Conservation (phyloP, 1,140 invertebrate species). For the Danaus melanippus region DNA sequence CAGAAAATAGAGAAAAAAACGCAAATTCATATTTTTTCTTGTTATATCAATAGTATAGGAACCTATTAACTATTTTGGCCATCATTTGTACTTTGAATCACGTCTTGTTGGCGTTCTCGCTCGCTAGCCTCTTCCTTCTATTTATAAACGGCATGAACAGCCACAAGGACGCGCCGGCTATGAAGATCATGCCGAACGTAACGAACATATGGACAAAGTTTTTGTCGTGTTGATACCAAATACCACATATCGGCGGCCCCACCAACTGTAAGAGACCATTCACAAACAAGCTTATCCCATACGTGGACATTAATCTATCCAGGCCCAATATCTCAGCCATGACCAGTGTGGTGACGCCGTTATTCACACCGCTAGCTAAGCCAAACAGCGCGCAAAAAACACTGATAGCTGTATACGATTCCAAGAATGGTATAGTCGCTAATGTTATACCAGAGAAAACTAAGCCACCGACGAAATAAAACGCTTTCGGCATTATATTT, state of each 20-base stretch:
- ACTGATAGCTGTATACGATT: conserved; percentile 73
- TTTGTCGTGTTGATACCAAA: conserved; percentile 76
- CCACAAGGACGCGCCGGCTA: conserved; percentile 82
- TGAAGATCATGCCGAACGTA: conserved; percentile 80
- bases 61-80: conserved; percentile 11
- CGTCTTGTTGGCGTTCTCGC: no score
- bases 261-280: conserved; percentile 85
- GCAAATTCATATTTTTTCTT: no score
- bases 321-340: conserved; percentile 89
- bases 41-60: no score
- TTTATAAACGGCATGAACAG: conserved; percentile 80
- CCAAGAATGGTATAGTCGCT: conserved; percentile 77
- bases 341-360: conserved; percentile 86
- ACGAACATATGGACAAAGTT: conserved; percentile 80
- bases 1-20: no score
- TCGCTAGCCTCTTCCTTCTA: conserved; percentile 44
- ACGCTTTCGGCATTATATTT: conserved; percentile 81
- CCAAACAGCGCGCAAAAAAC: conserved; percentile 83
- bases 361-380: conserved; percentile 85
- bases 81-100: conserved; percentile 1
- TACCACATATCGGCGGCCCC: conserved; percentile 84
- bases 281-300: conserved; percentile 87
- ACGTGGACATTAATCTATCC: conserved; percentile 85
- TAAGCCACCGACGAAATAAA: conserved; percentile 85
- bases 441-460: conserved; percentile 82